phyloP scores from a whole-genome alignment of 1,140 invertebrate genomes.

The Plectrocnemia conspersa region DNA sequence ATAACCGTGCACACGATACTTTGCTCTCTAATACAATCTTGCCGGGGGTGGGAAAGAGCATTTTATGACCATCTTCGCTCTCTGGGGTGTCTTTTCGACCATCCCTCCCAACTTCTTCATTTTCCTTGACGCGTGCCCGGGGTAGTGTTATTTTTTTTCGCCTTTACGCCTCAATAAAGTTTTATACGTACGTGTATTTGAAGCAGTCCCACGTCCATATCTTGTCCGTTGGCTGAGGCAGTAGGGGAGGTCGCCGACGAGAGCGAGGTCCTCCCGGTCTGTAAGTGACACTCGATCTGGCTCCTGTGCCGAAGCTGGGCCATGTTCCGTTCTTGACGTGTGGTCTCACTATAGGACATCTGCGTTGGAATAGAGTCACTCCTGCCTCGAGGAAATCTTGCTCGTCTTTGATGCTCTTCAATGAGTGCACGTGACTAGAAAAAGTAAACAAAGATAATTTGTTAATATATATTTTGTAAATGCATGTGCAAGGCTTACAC shows the following conservation, averaged over 20 bases:
- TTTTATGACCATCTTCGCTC: no score
- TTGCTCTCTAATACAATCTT: no score
- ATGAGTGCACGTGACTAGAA: conserved; percentile 20
- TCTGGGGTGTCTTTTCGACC: no score
- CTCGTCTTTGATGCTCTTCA: conserved; percentile 13
- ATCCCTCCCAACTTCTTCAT: no score
- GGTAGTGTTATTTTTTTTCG: no score
- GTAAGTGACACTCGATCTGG: conserved; percentile 51
- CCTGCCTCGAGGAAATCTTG: conserved; percentile 57
- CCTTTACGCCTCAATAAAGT: no score
- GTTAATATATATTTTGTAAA: no score
- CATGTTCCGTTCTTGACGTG: conserved; percentile 32
- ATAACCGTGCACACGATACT: no score
- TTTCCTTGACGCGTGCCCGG: no score
- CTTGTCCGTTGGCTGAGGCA: conserved; percentile 52
- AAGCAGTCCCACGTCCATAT: conserved; percentile 63
- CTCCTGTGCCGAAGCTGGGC: conserved; percentile 38
- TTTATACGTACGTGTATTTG: conserved; percentile 57
- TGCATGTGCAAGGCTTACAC: no score
- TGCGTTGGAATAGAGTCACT: conserved; percentile 52
- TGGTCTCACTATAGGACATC: conserved; percentile 38
- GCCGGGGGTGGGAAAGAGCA: no score
- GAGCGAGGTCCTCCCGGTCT: conserved; percentile 46
- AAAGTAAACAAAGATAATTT: no score
- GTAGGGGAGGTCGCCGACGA: conserved; percentile 43